Conservation (phyloP, 2,888 invertebrate species). For the Spatulosminthurus flaviceps region DNA sequence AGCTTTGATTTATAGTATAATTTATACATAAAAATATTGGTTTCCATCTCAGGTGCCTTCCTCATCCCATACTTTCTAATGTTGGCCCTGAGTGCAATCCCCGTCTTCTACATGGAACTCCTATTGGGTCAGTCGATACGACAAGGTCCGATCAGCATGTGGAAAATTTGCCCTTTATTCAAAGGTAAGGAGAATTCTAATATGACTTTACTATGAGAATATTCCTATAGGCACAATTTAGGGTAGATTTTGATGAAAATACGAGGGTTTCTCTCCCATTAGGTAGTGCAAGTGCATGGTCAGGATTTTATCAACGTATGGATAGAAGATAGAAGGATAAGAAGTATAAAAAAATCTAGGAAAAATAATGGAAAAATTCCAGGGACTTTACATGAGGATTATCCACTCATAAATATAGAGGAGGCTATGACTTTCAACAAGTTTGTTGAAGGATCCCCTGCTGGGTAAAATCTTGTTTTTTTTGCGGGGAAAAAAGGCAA, state of each 20-base stretch:
- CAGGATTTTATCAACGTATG: too few species aligned
- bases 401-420: constrained; percentile 24
- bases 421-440: constrained; percentile 9
- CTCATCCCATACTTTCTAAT: constrained; percentile 79
- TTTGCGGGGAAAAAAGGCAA: background rate
- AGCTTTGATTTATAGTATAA: too few species aligned
- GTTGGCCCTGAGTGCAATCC: constrained; percentile 79
- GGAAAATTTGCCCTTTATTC: constrained; percentile 69
- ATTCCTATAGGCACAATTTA: too few species aligned
- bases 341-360: too few species aligned
- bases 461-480: background rate
- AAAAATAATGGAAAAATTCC: too few species aligned
- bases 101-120: constrained; percentile 82
- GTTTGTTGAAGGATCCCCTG: background rate
- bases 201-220: background rate
- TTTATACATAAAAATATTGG: too few species aligned
- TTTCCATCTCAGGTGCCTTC: constrained; percentile 73
- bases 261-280: too few species aligned
- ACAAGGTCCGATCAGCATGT: constrained; percentile 74
- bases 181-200: constrained; percentile 79
- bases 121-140: constrained; percentile 80
- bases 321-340: too few species aligned
- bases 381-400: too few species aligned
- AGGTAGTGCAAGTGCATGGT: background rate
- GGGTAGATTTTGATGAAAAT: too few species aligned